Evolutionary conservation across 2,797 vertebrate species (phyloP).

Genomic region (Hypotaenidia philippensis): DNA sequence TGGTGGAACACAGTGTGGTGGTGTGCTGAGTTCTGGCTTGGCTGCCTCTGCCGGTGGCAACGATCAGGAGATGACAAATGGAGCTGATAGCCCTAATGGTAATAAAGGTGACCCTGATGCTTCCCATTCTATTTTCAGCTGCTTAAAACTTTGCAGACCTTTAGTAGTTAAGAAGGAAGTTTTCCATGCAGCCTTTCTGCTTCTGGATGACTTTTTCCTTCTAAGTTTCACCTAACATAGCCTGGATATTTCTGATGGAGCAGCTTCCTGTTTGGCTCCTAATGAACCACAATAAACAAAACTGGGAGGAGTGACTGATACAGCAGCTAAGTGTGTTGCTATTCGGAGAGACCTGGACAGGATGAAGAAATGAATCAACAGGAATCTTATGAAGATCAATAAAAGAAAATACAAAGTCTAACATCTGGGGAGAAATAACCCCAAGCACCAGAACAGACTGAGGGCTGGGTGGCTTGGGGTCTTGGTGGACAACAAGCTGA

Average conservation of each 20-base stretch:
- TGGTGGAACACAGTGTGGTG: background rate
- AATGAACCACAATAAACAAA: background rate
- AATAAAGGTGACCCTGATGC: background rate
- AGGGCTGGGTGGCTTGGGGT: background rate
- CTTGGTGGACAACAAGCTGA: background rate
- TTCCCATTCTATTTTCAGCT: background rate
- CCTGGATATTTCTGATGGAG: background rate
- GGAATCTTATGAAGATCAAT: background rate
- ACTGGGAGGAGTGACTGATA: background rate
- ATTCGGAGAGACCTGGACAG: background rate
- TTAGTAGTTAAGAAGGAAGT: background rate
- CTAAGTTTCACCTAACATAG: background rate
- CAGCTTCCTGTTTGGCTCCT: background rate
- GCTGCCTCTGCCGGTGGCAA: background rate
- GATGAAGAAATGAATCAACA: background rate
- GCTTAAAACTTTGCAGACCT: background rate
- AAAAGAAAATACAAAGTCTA: background rate
- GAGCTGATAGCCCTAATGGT: background rate
- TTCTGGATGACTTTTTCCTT: background rate
- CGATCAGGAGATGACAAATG: rapidly evolving
- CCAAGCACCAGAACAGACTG: background rate
- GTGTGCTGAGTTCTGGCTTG: background rate
- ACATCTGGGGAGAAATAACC: background rate
- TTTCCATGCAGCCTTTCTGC: background rate
- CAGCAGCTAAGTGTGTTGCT: background rate